Evolutionary conservation across 2,888 invertebrate species (phyloP), one percentile per base, ranked within the genome.

Genomic region (Caenorhabditis sp.): DNA sequence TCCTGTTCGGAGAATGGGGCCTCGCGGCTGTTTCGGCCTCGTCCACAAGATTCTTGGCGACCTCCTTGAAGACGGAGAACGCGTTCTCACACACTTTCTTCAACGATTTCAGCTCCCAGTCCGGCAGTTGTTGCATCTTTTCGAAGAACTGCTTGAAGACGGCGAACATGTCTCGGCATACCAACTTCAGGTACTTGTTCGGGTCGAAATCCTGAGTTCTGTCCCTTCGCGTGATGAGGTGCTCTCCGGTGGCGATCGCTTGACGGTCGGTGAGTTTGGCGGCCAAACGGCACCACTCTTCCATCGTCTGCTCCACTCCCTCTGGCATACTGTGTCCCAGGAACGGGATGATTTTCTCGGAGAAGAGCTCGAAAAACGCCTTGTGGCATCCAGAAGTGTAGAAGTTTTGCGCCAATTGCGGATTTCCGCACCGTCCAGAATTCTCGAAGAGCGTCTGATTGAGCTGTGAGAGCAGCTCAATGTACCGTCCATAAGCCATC

Each of bases 351-450:
- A 86, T 63, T 30, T 75, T 70, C 7, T 82, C 79, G 13, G 74
- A 75, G 46, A 85, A 75, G 30, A 79, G 66, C 37, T 80, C 81
- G 65, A 83, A 86, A 63, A 87, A 83, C 5, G 81, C 84, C 17
- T 78, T 62, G 63, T 87, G 85, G 50, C 85, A 86, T 24, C 85
- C 85, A n/a, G 82, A 70, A 3, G 74, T 72, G 78, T 85, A 86
- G 74, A 87, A 87, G 35, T 68, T 71, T 26, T 80, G 75, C 3
- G 78, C 55, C 15, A 82, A 55, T 1, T 61, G 62, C 9, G 53
- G 52, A 50, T 53, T 74, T n/a, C 7, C 45, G 43, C 70, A 58
- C 11, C 74, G 27, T 8, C 32, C 55, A 15, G 45, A 22, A 6
- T 81, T 80, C 41, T 86, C 84, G 41, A 84, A 83, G 17, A 86